A percentile compares a stretch with the other conserved stretches of the same genome.
Evolutionary conservation across 2,797 vertebrate species (phyloP).

Genomic region (Lutjanus campechanus): DNA sequence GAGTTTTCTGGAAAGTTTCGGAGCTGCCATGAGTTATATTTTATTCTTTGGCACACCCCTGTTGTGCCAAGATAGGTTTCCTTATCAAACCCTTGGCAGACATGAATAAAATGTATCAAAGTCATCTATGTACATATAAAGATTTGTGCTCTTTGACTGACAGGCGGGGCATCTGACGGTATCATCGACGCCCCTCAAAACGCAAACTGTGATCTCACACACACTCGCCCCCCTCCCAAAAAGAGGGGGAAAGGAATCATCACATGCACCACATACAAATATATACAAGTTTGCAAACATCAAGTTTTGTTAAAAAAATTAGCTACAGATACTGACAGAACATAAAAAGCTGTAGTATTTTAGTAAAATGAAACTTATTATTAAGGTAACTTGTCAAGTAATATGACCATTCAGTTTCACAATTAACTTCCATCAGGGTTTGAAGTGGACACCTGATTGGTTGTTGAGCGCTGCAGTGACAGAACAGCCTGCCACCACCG

Average conservation of each 20-base stretch:
- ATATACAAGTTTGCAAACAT: conserved; percentile 80
- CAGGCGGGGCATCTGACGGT: conserved; percentile 58
- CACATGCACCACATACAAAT: conserved; percentile 81
- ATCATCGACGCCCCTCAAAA: conserved; percentile 30
- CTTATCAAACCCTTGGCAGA: conserved; percentile 77
- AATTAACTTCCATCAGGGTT: conserved; percentile 48
- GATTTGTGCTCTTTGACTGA: conserved; percentile 85
- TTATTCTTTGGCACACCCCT: conserved; percentile 65
- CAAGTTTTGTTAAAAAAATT: conserved; percentile 70
- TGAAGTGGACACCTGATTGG: conserved; percentile 28
- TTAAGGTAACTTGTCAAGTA: conserved; percentile 81
- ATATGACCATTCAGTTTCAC: conserved; percentile 65
- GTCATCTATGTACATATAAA: conserved; percentile 74
- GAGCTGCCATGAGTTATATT: conserved; percentile 68
- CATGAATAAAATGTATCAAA: conserved; percentile 75
- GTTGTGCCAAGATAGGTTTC: conserved; percentile 58
- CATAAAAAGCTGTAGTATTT: conserved; percentile 70
- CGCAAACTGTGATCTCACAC: conserved; percentile 46
- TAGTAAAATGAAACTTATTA: conserved; percentile 62
- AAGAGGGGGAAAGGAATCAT: conserved; percentile 48
- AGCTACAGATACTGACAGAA: conserved; percentile 81
- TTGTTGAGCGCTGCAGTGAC: conserved; percentile 23
- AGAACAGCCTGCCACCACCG: neutral
- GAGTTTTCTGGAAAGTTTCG: conserved; percentile 58
- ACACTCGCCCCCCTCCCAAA: conserved; percentile 19